Evolutionary conservation across 64 coral and sea anemone species (phyloP).

Genomic region (Dendronephthya gigantea): DNA sequence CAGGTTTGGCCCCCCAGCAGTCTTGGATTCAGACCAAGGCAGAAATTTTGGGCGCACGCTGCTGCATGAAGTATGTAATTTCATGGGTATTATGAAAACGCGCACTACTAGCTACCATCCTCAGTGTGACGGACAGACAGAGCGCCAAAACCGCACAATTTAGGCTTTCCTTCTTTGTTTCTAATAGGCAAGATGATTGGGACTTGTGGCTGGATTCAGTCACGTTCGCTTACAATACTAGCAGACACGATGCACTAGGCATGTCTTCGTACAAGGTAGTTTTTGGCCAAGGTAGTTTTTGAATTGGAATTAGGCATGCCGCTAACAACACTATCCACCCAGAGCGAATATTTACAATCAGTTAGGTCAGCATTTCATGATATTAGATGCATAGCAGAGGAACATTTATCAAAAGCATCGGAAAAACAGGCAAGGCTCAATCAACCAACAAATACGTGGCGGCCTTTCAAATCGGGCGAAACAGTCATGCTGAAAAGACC

Average conservation of each 20-base stretch:
- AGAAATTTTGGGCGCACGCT: not conserved
- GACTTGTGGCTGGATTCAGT: conserved; percentile 8
- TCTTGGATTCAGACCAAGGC: not conserved
- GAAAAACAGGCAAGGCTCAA: not conserved
- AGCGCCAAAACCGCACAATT: not conserved
- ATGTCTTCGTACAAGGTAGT: not conserved
- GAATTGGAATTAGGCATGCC: conserved; percentile 9
- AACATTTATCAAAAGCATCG: not conserved
- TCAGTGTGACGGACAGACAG: not conserved
- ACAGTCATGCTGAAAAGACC: not conserved
- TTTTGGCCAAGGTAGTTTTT: not conserved
- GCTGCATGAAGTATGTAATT: not conserved
- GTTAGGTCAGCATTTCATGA: not conserved
- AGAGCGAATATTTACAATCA: not conserved
- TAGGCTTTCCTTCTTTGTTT: conserved; percentile 12
- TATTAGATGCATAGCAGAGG: not conserved
- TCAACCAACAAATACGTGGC: not conserved
- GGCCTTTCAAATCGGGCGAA: not conserved
- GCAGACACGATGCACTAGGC: not conserved
- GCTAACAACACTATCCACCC: not conserved
- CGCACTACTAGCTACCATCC: not conserved
- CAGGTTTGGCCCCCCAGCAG: not conserved
- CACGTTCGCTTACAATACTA: not conserved
- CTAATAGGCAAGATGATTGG: not conserved
- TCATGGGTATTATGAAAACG: not conserved